phyloP scores from a whole-genome alignment of 2,797 vertebrate genomes.

The Notamacropus eugenii region DNA sequence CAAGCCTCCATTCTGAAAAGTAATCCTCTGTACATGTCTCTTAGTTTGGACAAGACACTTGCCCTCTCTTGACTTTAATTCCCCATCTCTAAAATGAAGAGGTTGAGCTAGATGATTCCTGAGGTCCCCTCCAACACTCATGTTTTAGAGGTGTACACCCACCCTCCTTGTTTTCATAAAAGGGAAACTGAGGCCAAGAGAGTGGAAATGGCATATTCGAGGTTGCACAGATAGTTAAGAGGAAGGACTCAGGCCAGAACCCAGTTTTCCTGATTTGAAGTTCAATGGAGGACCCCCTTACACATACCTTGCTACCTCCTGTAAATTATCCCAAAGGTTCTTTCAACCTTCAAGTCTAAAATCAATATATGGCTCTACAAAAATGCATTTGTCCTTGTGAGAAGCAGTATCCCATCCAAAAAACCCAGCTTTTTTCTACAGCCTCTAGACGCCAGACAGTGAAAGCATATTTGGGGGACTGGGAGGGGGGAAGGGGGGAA shows the following conservation, averaged over 20 bases:
- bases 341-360: neutral
- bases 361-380: neutral
- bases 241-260: neutral
- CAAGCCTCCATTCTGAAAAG: neutral
- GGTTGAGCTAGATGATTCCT: neutral
- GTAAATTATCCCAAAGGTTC: neutral
- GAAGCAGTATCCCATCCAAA: neutral
- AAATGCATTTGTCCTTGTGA: neutral
- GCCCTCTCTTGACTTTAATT: neutral
- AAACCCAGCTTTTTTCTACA: neutral
- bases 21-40: neutral
- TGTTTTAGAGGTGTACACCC: neutral
- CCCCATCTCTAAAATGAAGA: neutral
- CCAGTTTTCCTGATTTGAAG: neutral
- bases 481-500: neutral
- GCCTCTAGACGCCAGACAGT: neutral
- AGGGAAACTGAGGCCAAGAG: neutral
- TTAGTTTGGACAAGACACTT: neutral
- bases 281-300: neutral
- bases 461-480: neutral
- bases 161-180: neutral
- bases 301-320: neutral
- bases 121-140: neutral
- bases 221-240: neutral
- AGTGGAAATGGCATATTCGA: neutral